Percentiles rank a stretch among this genome's conserved stretches.
Evolutionary conservation across 2,797 vertebrate species (phyloP).

Genomic region (Kryptolebias ocellatus): DNA sequence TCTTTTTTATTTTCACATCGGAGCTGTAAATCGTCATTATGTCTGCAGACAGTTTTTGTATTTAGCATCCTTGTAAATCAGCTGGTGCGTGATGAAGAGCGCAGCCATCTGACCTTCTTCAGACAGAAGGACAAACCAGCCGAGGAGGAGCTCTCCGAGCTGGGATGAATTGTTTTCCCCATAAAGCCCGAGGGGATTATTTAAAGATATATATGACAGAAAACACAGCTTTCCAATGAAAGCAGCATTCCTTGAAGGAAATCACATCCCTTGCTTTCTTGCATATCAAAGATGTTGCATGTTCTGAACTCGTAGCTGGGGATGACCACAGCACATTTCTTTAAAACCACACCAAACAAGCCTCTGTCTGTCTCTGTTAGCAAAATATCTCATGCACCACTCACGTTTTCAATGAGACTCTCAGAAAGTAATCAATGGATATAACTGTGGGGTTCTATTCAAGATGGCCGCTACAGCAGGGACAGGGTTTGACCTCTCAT

Average conservation of each 20-base stretch:
- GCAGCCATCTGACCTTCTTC: conserved; percentile 35
- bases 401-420: no score
- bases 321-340: no score
- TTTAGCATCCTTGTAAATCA: conserved; percentile 35
- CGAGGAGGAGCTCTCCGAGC: conserved; percentile 23
- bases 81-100: conserved; percentile 32
- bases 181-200: conserved; percentile 1
- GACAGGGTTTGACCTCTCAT: no score
- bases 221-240: not conserved
- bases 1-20: not conserved
- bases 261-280: no score
- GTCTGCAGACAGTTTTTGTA: conserved; percentile 18
- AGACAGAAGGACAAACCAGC: conserved; percentile 55
- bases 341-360: no score
- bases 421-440: no score
- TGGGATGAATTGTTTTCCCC: not conserved
- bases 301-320: no score
- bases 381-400: no score
- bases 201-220: not conserved
- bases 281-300: no score
- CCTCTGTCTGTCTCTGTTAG: no score
- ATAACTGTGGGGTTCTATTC: no score
- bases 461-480: no score
- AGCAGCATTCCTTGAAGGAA: not conserved
- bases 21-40: conserved; percentile 22